phyloP scores from a whole-genome alignment of 2,113 vertebrate genomes.

The Hippocampus comes region DNA sequence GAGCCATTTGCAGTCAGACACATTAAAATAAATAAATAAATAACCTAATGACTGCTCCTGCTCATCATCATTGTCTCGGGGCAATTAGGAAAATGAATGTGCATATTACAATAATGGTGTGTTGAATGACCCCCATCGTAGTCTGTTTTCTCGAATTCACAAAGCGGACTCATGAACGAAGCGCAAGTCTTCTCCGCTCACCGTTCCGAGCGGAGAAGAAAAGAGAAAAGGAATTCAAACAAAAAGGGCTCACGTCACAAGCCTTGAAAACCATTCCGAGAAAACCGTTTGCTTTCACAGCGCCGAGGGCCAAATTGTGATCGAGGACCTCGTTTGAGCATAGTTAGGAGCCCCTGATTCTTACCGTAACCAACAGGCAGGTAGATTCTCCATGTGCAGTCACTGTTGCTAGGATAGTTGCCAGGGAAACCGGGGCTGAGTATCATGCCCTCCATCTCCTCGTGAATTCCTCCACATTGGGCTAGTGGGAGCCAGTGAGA shows the following conservation, averaged over 20 bases:
- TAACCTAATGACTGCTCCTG: not conserved
- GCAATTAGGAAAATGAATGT: constrained; percentile 2
- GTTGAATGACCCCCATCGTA: not conserved
- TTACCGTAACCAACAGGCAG: constrained; percentile 94
- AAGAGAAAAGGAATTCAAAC: not conserved
- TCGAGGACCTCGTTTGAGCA: not conserved
- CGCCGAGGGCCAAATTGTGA: not conserved
- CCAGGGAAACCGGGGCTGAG: constrained; percentile 97
- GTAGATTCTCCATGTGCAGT: constrained; percentile 93
- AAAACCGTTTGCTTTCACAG: not conserved
- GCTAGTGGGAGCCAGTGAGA: constrained; percentile 67
- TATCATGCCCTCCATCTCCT: constrained; percentile 94
- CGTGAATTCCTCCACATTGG: constrained; percentile 88
- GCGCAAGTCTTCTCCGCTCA: not conserved
- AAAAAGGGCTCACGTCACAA: not conserved
- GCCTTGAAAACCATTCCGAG: not conserved
- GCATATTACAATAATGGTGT: not conserved
- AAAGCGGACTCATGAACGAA: not conserved
- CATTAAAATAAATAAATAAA: not conserved
- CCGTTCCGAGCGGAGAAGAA: too few species aligned
- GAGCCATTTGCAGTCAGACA: not conserved
- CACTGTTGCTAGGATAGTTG: constrained; percentile 96
- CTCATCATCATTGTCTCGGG: constrained; percentile 4
- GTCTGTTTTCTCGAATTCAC: not conserved
- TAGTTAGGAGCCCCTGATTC: constrained; percentile 35